A percentile compares a stretch with the other conserved stretches of the same genome.
Evolutionary conservation across 2,888 invertebrate genomes (phyloP).

Genomic region (Branchipolynoe longqiensis): DNA sequence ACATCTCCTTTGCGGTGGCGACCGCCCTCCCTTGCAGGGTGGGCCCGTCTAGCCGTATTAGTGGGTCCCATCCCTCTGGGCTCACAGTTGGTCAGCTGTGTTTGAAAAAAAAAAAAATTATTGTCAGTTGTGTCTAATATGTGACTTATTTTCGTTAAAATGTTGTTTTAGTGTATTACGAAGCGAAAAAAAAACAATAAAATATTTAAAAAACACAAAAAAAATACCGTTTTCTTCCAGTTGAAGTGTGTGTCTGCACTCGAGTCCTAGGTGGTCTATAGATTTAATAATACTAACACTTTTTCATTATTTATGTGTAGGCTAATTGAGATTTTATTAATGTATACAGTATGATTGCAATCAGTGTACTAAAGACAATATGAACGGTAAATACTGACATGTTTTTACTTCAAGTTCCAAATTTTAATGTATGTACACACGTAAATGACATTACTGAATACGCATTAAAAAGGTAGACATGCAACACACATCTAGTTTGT

Average conservation of each 20-base stretch:
- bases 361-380: slow-evolving; percentile 14
- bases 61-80: background rate
- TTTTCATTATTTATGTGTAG: slow-evolving; percentile 43
- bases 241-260: slow-evolving; percentile 31
- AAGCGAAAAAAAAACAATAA: slow-evolving; percentile 29
- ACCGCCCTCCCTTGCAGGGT: background rate
- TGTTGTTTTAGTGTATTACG: slow-evolving; percentile 55
- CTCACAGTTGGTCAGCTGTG: slow-evolving; percentile 45
- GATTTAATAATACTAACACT: background rate
- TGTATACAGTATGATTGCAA: slow-evolving; percentile 31
- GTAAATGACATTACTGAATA: slow-evolving; percentile 25
- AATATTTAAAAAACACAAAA: too few species aligned
- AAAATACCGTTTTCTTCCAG: slow-evolving; percentile 50
- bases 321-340: slow-evolving; percentile 43
- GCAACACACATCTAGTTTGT: background rate
- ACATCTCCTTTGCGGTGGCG: slow-evolving; percentile 12
- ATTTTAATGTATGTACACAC: slow-evolving; percentile 12
- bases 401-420: slow-evolving; percentile 17
- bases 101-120: too few species aligned
- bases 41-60: background rate
- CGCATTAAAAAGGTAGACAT: slow-evolving; percentile 31
- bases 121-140: slow-evolving; percentile 57
- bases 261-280: background rate
- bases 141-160: slow-evolving; percentile 56
- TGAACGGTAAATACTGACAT: background rate